Base-by-base conservation (phyloP, 2,888 invertebrate genomes). In the Sericinus montela region DNA sequence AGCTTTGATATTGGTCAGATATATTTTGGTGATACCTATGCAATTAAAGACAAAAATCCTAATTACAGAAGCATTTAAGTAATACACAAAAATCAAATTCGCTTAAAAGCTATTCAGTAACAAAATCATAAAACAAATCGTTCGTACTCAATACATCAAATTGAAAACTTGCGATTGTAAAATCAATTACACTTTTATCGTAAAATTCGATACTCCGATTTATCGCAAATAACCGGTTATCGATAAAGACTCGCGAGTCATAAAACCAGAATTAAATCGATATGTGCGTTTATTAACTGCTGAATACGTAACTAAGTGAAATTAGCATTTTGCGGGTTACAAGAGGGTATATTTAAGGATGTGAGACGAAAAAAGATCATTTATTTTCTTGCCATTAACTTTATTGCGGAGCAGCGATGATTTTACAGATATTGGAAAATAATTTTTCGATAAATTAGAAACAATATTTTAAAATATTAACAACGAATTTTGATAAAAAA, bases 111-210 rank as follows among this genome's bases (percentile, higher is more conserved):
- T 30, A 30, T 30, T 30, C 11, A 1, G 32, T 19, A 32, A 19
- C 11, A 11, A 41, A 45, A 25, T 25, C n/a, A 9, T 11, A 41
- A 28, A n/a, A 16, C 40, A 37, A 41, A 39, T 39, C 38, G 34
- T 47, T 42, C 35, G 42, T 42, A 42, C 37, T 16, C 45, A n/a
- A 47, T 43, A 47, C 43, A 39, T 48, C 28, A 29, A 39, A 14
- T 14, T 19, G 15, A 38, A 37, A 28, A 43, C 7, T 19, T 3
- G 52, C 44, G 60, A 69, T 70, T 68, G 65, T 60, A 51, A 69
- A 73, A 67, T 68, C 73, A 68, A 75, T 75, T 74, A 74, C 63
- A 52, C 28, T 51, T 64, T 62, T 49, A 62, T 61, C 57, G 60
- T 63, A 67, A 66, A 61, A 57, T 55, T 38, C 35, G 52, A 41